A percentile compares a stretch with the other conserved stretches of the same genome.
phyloP scores from a whole-genome alignment of 2,797 vertebrate genomes.

The Acanthopagrus latus region DNA sequence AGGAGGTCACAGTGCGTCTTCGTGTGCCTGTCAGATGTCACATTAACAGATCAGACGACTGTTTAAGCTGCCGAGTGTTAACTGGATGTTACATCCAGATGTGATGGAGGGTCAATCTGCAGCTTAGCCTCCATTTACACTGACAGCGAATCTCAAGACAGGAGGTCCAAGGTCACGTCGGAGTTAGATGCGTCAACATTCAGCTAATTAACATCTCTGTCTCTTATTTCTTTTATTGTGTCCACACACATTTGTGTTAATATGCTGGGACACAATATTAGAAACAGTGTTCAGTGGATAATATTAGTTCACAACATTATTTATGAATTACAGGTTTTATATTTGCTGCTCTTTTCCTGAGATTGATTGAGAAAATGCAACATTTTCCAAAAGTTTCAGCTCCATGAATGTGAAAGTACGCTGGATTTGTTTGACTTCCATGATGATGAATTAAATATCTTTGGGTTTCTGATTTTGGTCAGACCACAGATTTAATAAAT shows the following conservation, averaged over 20 bases:
- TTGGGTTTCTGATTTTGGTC: too few species aligned
- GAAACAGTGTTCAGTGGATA: neutral
- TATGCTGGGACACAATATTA: neutral
- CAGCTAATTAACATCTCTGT: neutral
- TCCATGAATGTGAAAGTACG: too few species aligned
- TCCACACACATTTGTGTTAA: too few species aligned
- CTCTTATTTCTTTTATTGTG: neutral
- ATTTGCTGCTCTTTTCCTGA: too few species aligned
- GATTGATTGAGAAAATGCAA: too few species aligned
- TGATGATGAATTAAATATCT: too few species aligned
- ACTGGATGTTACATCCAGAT: neutral
- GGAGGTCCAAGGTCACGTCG: neutral
- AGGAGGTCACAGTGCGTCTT: slow-evolving; percentile 3
- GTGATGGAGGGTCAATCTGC: slow-evolving; percentile 3
- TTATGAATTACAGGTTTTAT: too few species aligned
- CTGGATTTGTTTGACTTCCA: too few species aligned
- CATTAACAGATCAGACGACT: slow-evolving; percentile 21
- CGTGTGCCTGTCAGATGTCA: slow-evolving; percentile 9
- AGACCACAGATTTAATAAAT: too few species aligned
- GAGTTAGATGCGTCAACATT: neutral
- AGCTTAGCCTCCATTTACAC: slow-evolving; percentile 1
- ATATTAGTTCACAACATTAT: too few species aligned
- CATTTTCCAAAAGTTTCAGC: too few species aligned
- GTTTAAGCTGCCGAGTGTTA: slow-evolving; percentile 1
- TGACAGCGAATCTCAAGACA: neutral